Conservation (phyloP, 2,113 vertebrate genomes). For the Brachyistius frenatus region DNA sequence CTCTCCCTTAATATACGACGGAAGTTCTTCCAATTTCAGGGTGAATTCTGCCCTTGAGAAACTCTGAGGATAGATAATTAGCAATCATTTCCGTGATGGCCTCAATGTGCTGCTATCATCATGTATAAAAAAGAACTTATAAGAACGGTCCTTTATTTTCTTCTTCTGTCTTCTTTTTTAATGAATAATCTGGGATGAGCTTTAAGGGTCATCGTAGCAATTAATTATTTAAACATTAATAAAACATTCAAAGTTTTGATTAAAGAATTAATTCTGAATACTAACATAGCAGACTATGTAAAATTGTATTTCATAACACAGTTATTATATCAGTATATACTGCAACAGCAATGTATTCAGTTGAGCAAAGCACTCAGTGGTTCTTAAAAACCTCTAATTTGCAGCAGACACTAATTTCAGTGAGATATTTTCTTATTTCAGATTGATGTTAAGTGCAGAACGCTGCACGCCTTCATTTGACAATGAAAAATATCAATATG, state of each 20-base stretch:
- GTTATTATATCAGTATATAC: too few relatives aligned
- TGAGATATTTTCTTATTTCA: neutral
- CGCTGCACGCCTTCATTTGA: neutral
- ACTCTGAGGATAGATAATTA: neutral
- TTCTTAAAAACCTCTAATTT: neutral
- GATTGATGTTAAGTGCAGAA: neutral
- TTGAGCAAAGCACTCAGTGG: neutral
- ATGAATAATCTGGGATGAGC: neutral
- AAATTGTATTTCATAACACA: too few relatives aligned
- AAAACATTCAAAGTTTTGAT: too few relatives aligned
- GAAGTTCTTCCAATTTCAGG: constrained; percentile 8
- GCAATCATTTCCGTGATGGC: constrained; percentile 5
- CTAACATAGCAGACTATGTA: too few relatives aligned
- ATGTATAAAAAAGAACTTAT: constrained; percentile 4
- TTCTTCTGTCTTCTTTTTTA: neutral
- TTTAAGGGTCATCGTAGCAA: neutral
- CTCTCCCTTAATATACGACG: neutral
- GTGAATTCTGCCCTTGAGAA: neutral
- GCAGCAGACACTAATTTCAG: neutral
- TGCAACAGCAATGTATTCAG: neutral
- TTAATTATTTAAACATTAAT: neutral
- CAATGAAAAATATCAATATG: constrained; percentile 3
- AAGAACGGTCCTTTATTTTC: neutral
- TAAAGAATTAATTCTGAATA: too few relatives aligned
- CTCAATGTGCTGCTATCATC: neutral